phyloP scores from a whole-genome alignment of 1,140 invertebrate species.

The Holotrichia oblita region DNA sequence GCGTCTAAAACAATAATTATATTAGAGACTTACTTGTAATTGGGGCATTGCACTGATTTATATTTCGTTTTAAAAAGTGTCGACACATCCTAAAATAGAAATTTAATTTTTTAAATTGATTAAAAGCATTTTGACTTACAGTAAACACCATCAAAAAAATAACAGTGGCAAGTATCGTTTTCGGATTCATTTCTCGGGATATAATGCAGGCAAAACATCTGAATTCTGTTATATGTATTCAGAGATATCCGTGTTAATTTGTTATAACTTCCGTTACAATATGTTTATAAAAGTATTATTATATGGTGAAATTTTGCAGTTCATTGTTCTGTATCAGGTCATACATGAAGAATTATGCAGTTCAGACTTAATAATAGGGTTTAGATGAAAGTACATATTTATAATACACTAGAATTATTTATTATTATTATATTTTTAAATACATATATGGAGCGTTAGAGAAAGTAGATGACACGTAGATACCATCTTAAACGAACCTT shows the following conservation, averaged over 20 bases:
- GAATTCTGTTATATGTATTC: background rate
- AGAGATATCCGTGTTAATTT: background rate
- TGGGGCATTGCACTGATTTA: background rate
- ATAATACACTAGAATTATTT: no score
- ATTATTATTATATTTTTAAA: no score
- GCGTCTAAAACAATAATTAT: background rate
- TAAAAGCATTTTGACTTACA: constrained; percentile 17
- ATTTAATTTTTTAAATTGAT: background rate
- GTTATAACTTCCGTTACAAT: constrained; percentile 6
- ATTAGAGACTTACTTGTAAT: constrained; percentile 26
- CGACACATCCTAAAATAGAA: constrained; percentile 12
- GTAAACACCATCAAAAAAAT: background rate
- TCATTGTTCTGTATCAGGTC: constrained; percentile 10
- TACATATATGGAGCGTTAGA: no score
- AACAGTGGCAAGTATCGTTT: background rate
- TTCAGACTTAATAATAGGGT: background rate
- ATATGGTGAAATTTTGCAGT: constrained; percentile 1
- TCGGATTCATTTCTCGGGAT: background rate
- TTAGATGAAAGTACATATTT: no score
- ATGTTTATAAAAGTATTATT: constrained; percentile 2
- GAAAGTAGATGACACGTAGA: no score
- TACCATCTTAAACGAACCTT: no score
- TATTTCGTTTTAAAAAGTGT: constrained; percentile 28
- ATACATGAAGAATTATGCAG: background rate
- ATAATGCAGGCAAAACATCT: background rate